Evolutionary conservation across 2,888 invertebrate genomes (phyloP).

Genomic region (Cerastoderma edule): DNA sequence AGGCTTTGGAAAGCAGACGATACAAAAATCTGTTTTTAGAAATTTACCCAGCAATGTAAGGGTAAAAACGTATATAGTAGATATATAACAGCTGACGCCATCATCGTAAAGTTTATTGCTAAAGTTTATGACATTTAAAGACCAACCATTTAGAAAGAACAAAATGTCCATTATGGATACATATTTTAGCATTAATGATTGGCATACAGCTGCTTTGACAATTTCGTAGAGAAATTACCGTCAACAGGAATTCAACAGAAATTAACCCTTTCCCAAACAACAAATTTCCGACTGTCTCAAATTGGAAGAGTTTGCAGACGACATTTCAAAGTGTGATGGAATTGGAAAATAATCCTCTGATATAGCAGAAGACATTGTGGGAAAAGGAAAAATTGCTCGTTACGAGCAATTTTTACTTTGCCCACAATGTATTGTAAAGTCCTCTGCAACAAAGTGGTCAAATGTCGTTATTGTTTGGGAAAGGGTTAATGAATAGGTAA

Average conservation of each 20-base stretch:
- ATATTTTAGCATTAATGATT: background rate
- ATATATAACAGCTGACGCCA: background rate
- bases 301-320: background rate
- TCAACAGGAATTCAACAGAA: background rate
- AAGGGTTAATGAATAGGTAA: background rate
- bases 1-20: too few species aligned
- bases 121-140: background rate
- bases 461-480: background rate
- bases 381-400: background rate
- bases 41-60: too few species aligned
- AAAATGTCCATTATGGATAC: too few species aligned
- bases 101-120: background rate
- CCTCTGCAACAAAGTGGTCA: background rate
- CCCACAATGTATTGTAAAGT: background rate
- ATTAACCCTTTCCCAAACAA: background rate
- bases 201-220: background rate
- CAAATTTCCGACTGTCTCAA: background rate
- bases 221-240: background rate
- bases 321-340: background rate
- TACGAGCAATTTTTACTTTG: conserved; percentile 1
- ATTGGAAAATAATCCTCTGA: background rate
- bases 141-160: too few species aligned
- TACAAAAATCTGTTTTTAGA: too few species aligned
- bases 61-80: background rate
- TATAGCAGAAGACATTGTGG: conserved; percentile 1